Evolutionary conservation across 2,888 invertebrate species (phyloP).

Genomic region (Patella ulyssiponensis): DNA sequence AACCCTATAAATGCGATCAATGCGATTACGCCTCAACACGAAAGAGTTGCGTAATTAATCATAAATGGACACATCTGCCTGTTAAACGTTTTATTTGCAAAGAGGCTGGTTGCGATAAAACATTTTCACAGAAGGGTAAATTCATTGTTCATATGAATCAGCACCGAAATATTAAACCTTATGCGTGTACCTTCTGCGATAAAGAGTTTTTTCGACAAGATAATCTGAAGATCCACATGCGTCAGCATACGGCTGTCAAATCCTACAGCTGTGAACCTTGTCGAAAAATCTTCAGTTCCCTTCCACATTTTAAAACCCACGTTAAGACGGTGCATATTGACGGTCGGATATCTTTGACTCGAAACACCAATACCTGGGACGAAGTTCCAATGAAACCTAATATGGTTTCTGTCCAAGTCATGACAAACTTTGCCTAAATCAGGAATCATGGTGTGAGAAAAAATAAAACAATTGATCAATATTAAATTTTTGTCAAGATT

Average conservation of each 20-base stretch:
- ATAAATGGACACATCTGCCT: neutral
- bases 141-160: neutral
- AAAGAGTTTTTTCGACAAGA: neutral
- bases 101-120: neutral
- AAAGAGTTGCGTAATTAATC: neutral
- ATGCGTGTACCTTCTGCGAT: neutral
- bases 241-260: neutral
- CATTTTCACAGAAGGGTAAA: neutral
- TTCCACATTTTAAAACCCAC: neutral
- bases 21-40: neutral
- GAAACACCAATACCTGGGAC: neutral
- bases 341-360: neutral
- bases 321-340: neutral
- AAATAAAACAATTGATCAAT: no score
- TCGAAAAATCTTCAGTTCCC: neutral
- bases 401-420: neutral
- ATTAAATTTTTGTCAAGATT: no score
- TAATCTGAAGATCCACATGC: neutral
- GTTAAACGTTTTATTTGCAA: neutral
- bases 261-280: neutral
- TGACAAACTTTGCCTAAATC: neutral
- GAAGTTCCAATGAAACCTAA: constrained; percentile 2
- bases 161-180: neutral
- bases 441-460: no score
- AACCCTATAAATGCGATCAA: neutral